These are phyloP conservation scores for Pyrrhura leucotis DNA, from an alignment of 2,797 vertebrate species.

Conservation along the genomic window DNA sequence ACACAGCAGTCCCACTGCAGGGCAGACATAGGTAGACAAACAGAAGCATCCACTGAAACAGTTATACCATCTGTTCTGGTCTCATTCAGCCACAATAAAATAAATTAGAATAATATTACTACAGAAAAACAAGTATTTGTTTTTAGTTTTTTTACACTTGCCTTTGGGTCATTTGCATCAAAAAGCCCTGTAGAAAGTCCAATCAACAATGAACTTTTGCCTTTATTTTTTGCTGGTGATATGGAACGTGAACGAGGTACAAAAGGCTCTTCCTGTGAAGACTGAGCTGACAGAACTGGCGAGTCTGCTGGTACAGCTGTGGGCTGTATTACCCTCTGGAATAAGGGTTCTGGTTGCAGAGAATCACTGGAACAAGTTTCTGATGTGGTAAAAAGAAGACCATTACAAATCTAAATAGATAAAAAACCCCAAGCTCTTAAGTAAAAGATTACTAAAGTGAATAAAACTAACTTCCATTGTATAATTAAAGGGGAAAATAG, in stretches of 20 bases:
- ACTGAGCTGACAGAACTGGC: slow-evolving; percentile 84
- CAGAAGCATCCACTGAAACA: background rate
- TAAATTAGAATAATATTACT: background rate
- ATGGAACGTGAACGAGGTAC: slow-evolving; percentile 86
- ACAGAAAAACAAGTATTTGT: background rate
- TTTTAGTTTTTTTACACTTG: slow-evolving; percentile 60
- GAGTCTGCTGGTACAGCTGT: slow-evolving; percentile 78
- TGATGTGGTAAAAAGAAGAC: slow-evolving; percentile 41
- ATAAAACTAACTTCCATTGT: background rate
- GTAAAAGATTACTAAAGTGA: background rate
- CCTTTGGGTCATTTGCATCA: slow-evolving; percentile 95
- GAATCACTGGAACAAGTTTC: slow-evolving; percentile 52
- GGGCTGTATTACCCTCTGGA: slow-evolving; percentile 83
- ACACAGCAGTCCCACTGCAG: background rate
- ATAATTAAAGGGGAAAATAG: background rate
- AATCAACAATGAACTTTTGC: slow-evolving; percentile 86
- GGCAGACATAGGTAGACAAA: background rate
- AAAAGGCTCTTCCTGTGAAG: slow-evolving; percentile 87
- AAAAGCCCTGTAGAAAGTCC: slow-evolving; percentile 96
- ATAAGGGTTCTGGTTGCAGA: slow-evolving; percentile 79
- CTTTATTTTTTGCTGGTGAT: slow-evolving; percentile 87
- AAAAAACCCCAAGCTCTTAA: background rate
- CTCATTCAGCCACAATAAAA: background rate
- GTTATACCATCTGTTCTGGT: background rate
- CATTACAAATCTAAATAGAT: background rate